Conservation (phyloP, 23 tunicate genomes). For the Ciona savignyi region DNA sequence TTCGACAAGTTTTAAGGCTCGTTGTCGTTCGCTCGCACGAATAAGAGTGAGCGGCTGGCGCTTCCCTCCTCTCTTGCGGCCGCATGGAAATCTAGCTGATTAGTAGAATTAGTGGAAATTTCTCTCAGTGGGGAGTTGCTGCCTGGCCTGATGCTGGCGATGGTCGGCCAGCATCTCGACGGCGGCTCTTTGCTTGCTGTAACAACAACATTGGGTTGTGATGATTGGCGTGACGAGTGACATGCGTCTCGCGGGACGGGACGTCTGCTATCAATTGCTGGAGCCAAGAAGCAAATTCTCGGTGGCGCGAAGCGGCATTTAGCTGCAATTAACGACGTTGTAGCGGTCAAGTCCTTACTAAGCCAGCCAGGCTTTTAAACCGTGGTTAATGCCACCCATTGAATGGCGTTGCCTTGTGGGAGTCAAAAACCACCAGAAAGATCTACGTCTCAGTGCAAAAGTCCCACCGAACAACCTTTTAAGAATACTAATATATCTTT, state of each 20-base stretch:
- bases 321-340: neutral
- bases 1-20: no score
- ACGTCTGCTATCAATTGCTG: neutral
- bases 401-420: neutral
- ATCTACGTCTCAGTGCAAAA: no score
- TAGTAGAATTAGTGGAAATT: neutral
- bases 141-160: neutral
- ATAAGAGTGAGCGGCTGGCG: neutral
- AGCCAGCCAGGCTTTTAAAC: neutral
- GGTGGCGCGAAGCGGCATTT: constrained; percentile 1
- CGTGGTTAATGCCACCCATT: neutral
- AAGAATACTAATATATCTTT: no score
- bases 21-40: no score
- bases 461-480: no score
- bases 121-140: neutral
- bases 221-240: neutral
- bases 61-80: neutral
- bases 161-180: neutral
- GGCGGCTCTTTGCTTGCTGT: constrained; percentile 2
- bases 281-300: neutral
- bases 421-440: no score
- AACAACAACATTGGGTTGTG: neutral
- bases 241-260: neutral
- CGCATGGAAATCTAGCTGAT: constrained; percentile 1
- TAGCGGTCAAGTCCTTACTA: neutral